Evolutionary conservation across 2,888 invertebrate genomes (phyloP).

Genomic region (Hyposoter dolosus): DNA sequence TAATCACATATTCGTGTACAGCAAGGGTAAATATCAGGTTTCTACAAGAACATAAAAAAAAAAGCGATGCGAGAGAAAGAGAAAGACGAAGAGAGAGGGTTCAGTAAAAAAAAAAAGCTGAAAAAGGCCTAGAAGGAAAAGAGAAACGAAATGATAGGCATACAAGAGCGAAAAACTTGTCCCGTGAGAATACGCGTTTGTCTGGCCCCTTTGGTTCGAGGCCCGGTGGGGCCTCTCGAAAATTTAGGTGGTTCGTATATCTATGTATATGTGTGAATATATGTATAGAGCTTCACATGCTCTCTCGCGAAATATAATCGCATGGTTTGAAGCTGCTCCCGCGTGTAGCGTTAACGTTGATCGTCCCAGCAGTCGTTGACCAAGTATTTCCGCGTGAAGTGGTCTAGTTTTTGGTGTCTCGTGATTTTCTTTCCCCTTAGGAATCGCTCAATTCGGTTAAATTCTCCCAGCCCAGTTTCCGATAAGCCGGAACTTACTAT

Average conservation of each 20-base stretch:
- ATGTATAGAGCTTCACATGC: slow-evolving; percentile 70
- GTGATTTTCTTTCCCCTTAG: slow-evolving; percentile 69
- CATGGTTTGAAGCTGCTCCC: slow-evolving; percentile 75
- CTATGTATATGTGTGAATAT: slow-evolving; percentile 59
- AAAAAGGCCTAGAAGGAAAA: slow-evolving; percentile 53
- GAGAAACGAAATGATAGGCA: slow-evolving; percentile 47
- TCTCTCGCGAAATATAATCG: slow-evolving; percentile 74
- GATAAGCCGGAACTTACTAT: slow-evolving; percentile 66
- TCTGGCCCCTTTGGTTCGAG: slow-evolving; percentile 38
- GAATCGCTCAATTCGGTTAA: not conserved
- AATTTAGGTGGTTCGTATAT: slow-evolving; percentile 69
- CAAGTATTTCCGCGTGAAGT: slow-evolving; percentile 79
- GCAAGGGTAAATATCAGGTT: slow-evolving; percentile 73
- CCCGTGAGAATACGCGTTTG: slow-evolving; percentile 77
- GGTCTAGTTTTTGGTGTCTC: slow-evolving; percentile 61
- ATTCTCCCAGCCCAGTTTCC: slow-evolving; percentile 29
- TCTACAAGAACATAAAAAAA: slow-evolving; percentile 59
- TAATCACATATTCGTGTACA: slow-evolving; percentile 47
- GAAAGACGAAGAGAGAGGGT: not conserved
- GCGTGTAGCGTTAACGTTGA: slow-evolving; percentile 69
- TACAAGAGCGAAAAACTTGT: slow-evolving; percentile 76
- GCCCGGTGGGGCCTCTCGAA: slow-evolving; percentile 38
- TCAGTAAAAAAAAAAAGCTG: slow-evolving; percentile 28
- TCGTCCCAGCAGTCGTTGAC: slow-evolving; percentile 75
- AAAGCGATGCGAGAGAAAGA: not conserved